A percentile compares a stretch with the other conserved stretches of the same genome.
Conservation (phyloP, 2,888 invertebrate species). For the Eupithecia abbreviata region DNA sequence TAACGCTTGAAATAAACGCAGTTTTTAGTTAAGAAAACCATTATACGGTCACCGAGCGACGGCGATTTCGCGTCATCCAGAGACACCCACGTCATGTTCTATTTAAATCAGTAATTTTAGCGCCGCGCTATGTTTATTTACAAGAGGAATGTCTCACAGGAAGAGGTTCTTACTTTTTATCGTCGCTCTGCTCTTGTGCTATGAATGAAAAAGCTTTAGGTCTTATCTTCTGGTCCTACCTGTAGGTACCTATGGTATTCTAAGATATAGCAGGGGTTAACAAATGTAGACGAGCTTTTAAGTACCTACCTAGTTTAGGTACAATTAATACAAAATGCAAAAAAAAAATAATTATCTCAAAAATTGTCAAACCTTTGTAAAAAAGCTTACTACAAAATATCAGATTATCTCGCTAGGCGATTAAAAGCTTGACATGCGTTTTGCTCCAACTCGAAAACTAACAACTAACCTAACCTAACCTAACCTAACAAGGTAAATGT, state of each 20-base stretch:
- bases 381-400: no score
- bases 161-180: constrained; percentile 32
- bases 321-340: not conserved
- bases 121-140: constrained; percentile 41
- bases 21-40: not conserved
- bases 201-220: not conserved
- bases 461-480: no score
- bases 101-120: constrained; percentile 30
- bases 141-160: constrained; percentile 40
- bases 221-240: no score
- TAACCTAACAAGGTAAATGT: no score
- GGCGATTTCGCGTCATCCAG: constrained; percentile 14
- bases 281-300: not conserved
- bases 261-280: not conserved
- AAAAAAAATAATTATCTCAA: not conserved
- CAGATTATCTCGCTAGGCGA: no score
- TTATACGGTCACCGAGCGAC: not conserved
- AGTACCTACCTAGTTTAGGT: no score
- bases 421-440: no score
- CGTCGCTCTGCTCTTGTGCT: not conserved
- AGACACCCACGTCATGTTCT: constrained; percentile 39
- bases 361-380: no score
- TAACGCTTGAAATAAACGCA: not conserved
- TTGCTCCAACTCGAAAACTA: no score
- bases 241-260: not conserved